These are phyloP conservation scores for Amiota minor DNA, from an alignment of 2,888 invertebrate genomes.

Conservation along the genomic window DNA sequence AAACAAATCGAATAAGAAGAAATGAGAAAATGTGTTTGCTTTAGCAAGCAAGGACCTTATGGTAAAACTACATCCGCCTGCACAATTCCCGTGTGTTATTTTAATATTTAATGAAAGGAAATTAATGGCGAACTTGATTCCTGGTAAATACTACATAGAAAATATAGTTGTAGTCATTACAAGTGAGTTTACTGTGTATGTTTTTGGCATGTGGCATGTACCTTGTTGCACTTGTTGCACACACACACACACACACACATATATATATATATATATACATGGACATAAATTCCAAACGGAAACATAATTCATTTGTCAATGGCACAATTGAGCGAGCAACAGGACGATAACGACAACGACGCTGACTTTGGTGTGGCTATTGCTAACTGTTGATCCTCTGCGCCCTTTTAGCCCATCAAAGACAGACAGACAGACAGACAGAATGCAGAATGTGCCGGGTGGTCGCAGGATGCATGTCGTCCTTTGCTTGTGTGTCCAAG, in stretches of 20 bases:
- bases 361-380: constrained; percentile 50
- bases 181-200: background rate
- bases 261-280: background rate
- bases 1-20: no score
- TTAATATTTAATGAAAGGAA: no score
- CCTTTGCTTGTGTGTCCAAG: background rate
- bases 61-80: no score
- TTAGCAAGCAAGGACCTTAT: no score
- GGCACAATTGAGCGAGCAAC: constrained; percentile 6
- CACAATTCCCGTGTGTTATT: no score
- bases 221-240: constrained; percentile 41
- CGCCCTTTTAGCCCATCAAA: background rate
- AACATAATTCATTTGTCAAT: constrained; percentile 60
- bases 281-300: constrained; percentile 12
- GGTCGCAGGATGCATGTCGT: background rate
- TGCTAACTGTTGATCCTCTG: constrained; percentile 58
- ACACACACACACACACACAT: constrained; percentile 35
- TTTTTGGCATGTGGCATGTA: background rate
- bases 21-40: no score
- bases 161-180: no score
- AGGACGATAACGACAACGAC: constrained; percentile 46
- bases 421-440: no score
- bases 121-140: no score
- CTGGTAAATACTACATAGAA: no score
- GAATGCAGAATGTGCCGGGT: background rate